Conservation (phyloP, 1,140 invertebrate species). For the Monomorium pharaonis region DNA sequence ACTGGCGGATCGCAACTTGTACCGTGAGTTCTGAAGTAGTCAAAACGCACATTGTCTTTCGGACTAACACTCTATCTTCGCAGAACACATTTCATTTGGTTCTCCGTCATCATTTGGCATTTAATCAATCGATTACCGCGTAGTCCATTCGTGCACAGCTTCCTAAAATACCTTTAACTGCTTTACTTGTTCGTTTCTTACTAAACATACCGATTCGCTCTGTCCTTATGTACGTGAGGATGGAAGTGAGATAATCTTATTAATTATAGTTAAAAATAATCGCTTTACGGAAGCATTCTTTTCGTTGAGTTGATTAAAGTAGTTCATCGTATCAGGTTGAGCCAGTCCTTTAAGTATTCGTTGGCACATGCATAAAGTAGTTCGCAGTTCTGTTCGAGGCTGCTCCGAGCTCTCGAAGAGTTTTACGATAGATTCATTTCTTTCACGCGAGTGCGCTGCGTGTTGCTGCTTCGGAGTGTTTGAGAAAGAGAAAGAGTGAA, state of each 20-base stretch:
- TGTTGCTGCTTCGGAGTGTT: not conserved
- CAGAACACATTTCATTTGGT: not conserved
- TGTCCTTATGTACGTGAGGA: not conserved
- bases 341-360: not conserved
- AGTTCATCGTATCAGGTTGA: not conserved
- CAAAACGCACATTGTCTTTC: not conserved
- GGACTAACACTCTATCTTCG: conserved; percentile 7
- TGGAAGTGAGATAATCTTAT: not conserved
- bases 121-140: not conserved
- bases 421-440: not conserved
- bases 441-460: conserved; percentile 1
- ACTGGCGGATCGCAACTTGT: not conserved
- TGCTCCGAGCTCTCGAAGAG: not conserved
- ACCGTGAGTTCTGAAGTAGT: conserved; percentile 30
- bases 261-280: not conserved
- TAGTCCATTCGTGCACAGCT: conserved; percentile 47
- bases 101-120: not conserved
- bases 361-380: not conserved
- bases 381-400: not conserved
- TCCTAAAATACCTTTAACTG: conserved; percentile 60
- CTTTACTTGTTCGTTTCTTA: conserved; percentile 69
- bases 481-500: conserved; percentile 5
- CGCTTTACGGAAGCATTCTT: not conserved
- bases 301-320: not conserved
- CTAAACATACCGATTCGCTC: conserved; percentile 34